Evolutionary conservation across 2,888 invertebrate genomes (phyloP).

Genomic region (Acleris emargana): DNA sequence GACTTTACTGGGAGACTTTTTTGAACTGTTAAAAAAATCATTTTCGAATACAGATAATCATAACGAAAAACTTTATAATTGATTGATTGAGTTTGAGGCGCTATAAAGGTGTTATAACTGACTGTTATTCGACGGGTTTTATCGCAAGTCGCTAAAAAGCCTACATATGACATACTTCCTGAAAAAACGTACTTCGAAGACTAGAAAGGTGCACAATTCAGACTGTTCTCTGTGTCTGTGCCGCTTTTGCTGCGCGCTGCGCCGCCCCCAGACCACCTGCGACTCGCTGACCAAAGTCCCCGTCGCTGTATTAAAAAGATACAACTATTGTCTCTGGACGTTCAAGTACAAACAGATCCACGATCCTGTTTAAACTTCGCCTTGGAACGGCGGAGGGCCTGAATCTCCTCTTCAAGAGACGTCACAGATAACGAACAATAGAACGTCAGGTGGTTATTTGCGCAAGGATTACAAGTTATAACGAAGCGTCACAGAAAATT

Average conservation of each 20-base stretch:
- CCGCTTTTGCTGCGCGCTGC: slow-evolving; percentile 65
- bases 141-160: slow-evolving; percentile 56
- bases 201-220: slow-evolving; percentile 69
- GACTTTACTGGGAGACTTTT: neutral
- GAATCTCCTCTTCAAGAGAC: slow-evolving; percentile 37
- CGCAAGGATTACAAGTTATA: slow-evolving; percentile 35
- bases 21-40: neutral
- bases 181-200: slow-evolving; percentile 59
- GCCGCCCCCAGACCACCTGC: slow-evolving; percentile 65
- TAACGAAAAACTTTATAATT: neutral
- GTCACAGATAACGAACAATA: slow-evolving; percentile 52
- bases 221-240: slow-evolving; percentile 69
- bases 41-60: neutral
- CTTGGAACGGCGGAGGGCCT: slow-evolving; percentile 16
- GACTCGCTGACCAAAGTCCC: slow-evolving; percentile 72
- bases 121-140: slow-evolving; percentile 15
- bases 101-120: neutral
- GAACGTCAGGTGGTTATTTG: slow-evolving; percentile 54
- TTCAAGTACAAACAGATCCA: slow-evolving; percentile 71
- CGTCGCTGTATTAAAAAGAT: slow-evolving; percentile 69
- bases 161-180: slow-evolving; percentile 77
- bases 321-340: slow-evolving; percentile 75
- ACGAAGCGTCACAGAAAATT: slow-evolving; percentile 20
- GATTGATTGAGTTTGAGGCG: neutral
- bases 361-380: slow-evolving; percentile 44